These are phyloP conservation scores for Gastracanthus pulcherrimus DNA, from an alignment of 2,888 invertebrate species.

Conservation along the genomic window DNA sequence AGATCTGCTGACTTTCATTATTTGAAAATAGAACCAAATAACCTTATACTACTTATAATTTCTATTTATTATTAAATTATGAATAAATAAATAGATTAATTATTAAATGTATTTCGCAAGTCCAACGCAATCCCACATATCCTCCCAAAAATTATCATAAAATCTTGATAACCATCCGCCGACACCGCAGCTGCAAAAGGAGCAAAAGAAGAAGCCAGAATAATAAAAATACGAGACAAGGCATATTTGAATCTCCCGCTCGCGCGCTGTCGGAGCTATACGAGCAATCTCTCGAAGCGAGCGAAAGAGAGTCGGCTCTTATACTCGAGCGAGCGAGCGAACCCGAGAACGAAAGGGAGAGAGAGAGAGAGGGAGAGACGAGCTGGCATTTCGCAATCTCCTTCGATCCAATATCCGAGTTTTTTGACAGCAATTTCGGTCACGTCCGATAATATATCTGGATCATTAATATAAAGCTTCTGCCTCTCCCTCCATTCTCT, in stretches of 20 bases:
- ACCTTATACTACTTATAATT: too few species aligned
- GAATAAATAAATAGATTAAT: too few species aligned
- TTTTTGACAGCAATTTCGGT: conserved; percentile 78
- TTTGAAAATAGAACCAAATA: too few species aligned
- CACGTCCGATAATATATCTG: conserved; percentile 78
- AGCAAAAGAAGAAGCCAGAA: background rate
- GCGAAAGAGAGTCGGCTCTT: conserved; percentile 41
- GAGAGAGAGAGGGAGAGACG: conserved; percentile 59
- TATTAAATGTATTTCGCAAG: too few species aligned
- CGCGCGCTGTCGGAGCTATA: background rate
- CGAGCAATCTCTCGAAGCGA: conserved; percentile 49
- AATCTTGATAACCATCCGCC: too few species aligned
- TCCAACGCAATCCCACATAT: too few species aligned
- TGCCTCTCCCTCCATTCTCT: conserved; percentile 66
- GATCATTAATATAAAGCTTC: conserved; percentile 78
- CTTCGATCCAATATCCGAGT: conserved; percentile 78
- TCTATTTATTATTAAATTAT: too few species aligned
- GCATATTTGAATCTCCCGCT: conserved; percentile 50
- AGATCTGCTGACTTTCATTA: too few species aligned
- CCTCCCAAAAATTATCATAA: too few species aligned
- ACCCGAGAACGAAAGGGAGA: conserved; percentile 29
- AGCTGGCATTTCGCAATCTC: conserved; percentile 75
- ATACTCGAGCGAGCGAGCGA: background rate
- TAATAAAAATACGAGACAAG: conserved; percentile 21
- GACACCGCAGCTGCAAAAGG: background rate